Base-by-base conservation (phyloP, 2,888 invertebrate species). In the Pterostichus madidus region DNA sequence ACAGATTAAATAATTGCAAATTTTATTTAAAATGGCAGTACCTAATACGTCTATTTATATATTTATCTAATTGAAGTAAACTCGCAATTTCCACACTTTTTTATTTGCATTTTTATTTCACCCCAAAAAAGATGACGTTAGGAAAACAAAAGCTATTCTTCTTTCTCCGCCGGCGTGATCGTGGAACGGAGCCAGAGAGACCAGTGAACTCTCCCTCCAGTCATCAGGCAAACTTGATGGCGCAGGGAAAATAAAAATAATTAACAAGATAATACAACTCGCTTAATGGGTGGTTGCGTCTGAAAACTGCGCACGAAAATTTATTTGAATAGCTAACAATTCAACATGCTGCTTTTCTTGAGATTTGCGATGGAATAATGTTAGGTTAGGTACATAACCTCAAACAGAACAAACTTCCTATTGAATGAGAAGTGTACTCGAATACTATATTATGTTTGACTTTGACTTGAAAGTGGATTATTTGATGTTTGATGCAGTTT, bases 211-310 rank as follows among this genome's bases (percentile, higher is more conserved):
- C 59, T 59, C 59, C 31, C 59, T n/a, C 24, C n/a, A 59, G 59
- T 59, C 24, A 31, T 31, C 59, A 59, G 24, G 15, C 31, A 59
- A 59, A 59, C 8, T 59, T 59, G 59, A 59, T 59, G 59, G 59
- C 31, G 31, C 59, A 59, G 59, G 59, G n/a, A 59, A 59, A 59
- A 59, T 59, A 59, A 59, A 59, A 59, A 59, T 59, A 59, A 59
- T 59, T 59, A 59, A 59, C 59, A 59, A 59, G 59, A 59, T 59
- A 59, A 59, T 59, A 59, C 59, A 31, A 5, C 31, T 59, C 59
- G 10, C 31, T 59, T 59, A 59, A 59, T 59, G 59, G 59, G 6
- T 10, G 31, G 24, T 11, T 31, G 59, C 59, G 5, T 59, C 11
- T 31, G 31, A 59, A 24, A 49, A 49, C 49, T 49, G 49, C 6